Conservation (phyloP, 2,888 invertebrate species). For the Leptopterna dolabrata region DNA sequence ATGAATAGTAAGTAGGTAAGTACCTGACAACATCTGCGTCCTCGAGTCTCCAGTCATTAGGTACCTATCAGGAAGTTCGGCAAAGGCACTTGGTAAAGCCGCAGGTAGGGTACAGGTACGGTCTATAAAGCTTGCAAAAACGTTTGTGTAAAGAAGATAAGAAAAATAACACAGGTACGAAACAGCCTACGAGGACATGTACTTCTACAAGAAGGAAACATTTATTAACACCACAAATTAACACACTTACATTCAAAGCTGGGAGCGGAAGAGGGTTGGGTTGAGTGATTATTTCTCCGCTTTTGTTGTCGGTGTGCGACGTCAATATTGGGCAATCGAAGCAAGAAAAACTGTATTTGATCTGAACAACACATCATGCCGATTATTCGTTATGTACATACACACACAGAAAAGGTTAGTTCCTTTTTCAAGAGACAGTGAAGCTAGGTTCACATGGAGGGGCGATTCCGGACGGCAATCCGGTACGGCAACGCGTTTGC, state of each 20-base stretch:
- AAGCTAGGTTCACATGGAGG: too few species aligned
- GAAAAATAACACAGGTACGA: neutral
- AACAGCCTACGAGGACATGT: neutral
- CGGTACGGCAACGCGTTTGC: too few species aligned
- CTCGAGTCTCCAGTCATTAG: neutral
- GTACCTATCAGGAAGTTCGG: too few species aligned
- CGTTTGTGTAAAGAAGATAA: neutral
- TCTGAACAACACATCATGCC: slow-evolving; percentile 69
- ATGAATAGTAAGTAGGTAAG: neutral
- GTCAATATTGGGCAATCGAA: slow-evolving; percentile 73
- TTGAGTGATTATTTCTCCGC: slow-evolving; percentile 71
- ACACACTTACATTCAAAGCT: slow-evolving; percentile 78
- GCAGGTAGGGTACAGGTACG: too few species aligned
- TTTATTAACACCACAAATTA: neutral
- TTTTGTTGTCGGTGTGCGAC: slow-evolving; percentile 72
- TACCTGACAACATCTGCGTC: neutral
- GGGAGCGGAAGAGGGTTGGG: slow-evolving; percentile 75
- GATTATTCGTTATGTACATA: neutral
- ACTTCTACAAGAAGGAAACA: neutral
- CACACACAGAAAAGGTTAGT: neutral
- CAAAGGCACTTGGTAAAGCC: too few species aligned
- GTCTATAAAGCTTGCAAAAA: neutral
- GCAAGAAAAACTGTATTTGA: slow-evolving; percentile 80
- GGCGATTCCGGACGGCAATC: too few species aligned
- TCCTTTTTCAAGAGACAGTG: too few species aligned